phyloP scores from a whole-genome alignment of 2,113 vertebrate species.

The Megalops atlanticus region DNA sequence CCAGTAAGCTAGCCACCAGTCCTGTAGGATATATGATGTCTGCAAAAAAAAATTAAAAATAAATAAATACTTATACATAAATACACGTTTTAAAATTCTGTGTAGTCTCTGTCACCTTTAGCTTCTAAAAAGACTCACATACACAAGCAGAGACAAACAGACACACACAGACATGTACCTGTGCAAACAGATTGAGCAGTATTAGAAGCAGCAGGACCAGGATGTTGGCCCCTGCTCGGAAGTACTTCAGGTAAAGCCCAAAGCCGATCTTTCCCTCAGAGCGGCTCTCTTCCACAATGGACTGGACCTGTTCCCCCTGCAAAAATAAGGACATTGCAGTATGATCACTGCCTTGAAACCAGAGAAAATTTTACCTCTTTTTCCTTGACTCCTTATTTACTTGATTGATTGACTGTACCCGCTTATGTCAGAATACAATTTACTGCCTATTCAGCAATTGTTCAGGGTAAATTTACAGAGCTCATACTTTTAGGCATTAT shows the following conservation, averaged over 20 bases:
- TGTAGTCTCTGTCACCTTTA: too few relatives aligned
- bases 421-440: too few relatives aligned
- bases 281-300: slow-evolving; percentile 78
- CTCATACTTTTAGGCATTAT: too few relatives aligned
- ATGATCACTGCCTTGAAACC: too few relatives aligned
- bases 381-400: too few relatives aligned
- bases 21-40: slow-evolving; percentile 83
- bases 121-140: not conserved
- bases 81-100: not conserved
- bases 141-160: not conserved
- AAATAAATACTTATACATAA: too few relatives aligned
- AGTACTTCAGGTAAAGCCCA: slow-evolving; percentile 82
- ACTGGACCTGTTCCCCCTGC: slow-evolving; percentile 73
- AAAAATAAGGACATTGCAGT: slow-evolving; percentile 6
- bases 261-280: slow-evolving; percentile 78
- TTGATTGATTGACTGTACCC: too few relatives aligned
- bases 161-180: slow-evolving; percentile 69
- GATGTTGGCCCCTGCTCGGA: slow-evolving; percentile 78
- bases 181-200: slow-evolving; percentile 76
- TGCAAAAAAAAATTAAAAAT: slow-evolving; percentile 47
- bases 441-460: too few relatives aligned
- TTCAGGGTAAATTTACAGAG: too few relatives aligned
- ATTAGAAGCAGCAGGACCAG: slow-evolving; percentile 69
- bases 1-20: slow-evolving; percentile 98
- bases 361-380: too few relatives aligned